Evolutionary conservation across 1,140 invertebrate species (phyloP).

Genomic region (Aethina tumida): DNA sequence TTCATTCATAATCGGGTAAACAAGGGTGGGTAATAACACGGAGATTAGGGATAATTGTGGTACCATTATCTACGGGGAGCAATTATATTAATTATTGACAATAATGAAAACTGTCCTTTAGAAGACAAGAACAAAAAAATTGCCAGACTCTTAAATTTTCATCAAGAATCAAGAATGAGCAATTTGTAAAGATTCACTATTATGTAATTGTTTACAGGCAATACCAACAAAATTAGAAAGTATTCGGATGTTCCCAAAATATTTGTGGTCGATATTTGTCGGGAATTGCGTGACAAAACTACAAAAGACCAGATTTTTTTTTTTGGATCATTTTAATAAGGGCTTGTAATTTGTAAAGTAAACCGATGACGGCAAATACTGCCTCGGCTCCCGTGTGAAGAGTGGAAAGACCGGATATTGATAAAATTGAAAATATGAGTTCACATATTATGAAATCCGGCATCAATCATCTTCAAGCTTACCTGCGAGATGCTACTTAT

Average conservation of each 20-base stretch:
- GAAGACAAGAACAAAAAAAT: too few relatives aligned
- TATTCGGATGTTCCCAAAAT: constrained; percentile 11
- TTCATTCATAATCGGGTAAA: too few relatives aligned
- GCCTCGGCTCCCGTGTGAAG: constrained; percentile 2
- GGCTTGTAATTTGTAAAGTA: not conserved
- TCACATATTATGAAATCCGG: constrained; percentile 10
- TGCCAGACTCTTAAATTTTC: too few relatives aligned
- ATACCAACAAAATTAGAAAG: too few relatives aligned
- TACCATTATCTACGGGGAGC: too few relatives aligned
- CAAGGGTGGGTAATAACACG: too few relatives aligned
- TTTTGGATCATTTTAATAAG: constrained; percentile 2
- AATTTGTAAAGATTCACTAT: too few relatives aligned
- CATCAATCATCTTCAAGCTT: constrained; percentile 12
- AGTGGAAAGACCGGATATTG: constrained; percentile 10
- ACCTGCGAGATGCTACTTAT: constrained; percentile 7
- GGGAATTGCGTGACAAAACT: constrained; percentile 8
- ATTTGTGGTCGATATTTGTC: constrained; percentile 7
- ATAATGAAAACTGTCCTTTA: too few relatives aligned
- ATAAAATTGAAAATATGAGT: constrained; percentile 12
- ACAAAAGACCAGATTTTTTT: constrained; percentile 3
- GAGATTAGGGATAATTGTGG: too few relatives aligned
- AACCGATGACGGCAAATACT: constrained; percentile 4
- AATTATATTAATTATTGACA: too few relatives aligned
- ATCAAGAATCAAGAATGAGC: too few relatives aligned
- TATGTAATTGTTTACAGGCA: too few relatives aligned